These are phyloP conservation scores for Gastrophryne carolinensis DNA, from an alignment of 2,797 vertebrate species.

Conservation along the genomic window DNA sequence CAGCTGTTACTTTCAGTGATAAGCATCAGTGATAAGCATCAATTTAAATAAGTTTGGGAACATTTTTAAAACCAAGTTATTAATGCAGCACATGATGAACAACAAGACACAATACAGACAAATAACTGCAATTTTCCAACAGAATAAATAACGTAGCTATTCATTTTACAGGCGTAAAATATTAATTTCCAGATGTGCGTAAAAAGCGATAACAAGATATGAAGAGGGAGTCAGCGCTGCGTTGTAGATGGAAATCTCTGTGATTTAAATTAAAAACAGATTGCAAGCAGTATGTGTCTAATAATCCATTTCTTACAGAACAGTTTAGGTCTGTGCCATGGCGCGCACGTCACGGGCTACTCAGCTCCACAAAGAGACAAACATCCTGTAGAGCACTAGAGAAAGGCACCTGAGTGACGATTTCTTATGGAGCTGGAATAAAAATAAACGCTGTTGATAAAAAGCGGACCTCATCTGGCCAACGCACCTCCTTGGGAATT, in stretches of 20 bases:
- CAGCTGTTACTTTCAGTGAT: too few relatives aligned
- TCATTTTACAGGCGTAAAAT: background rate
- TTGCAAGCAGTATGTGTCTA: background rate
- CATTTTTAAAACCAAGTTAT: too few relatives aligned
- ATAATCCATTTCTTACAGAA: background rate
- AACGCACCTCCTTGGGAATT: too few relatives aligned
- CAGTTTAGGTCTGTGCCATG: background rate
- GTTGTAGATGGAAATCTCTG: background rate
- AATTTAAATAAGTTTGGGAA: too few relatives aligned
- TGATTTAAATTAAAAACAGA: background rate
- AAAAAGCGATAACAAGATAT: background rate
- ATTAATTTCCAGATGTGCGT: slow-evolving; percentile 14
- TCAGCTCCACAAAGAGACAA: background rate
- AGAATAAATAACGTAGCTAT: background rate
- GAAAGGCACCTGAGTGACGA: background rate
- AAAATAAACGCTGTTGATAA: background rate
- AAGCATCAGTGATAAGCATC: too few relatives aligned
- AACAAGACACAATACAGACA: background rate
- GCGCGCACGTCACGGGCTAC: background rate
- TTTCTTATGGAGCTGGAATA: background rate
- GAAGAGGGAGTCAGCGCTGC: background rate
- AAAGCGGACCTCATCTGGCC: too few relatives aligned
- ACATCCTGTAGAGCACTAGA: background rate
- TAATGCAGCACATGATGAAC: background rate
- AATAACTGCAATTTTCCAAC: background rate